Conservation (phyloP, 2,888 invertebrate genomes). For the Scaptomyza flava region DNA sequence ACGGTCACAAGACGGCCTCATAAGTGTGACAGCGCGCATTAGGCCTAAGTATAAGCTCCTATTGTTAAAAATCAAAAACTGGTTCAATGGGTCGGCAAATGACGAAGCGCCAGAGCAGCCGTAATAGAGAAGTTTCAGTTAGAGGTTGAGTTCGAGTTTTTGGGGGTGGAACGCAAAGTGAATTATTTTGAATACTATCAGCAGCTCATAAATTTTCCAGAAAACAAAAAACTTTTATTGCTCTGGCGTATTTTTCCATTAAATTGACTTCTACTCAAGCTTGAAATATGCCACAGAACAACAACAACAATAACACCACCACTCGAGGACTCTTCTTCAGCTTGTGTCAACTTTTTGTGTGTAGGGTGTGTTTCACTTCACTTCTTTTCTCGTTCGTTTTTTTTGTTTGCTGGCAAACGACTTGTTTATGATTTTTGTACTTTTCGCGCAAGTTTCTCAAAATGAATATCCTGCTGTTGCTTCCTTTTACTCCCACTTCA, state of each 20-base stretch:
- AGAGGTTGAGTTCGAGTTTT: slow-evolving; percentile 13
- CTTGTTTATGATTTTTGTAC: slow-evolving; percentile 75
- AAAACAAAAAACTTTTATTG: slow-evolving; percentile 68
- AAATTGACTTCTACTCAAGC: slow-evolving; percentile 83
- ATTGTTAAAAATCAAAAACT: slow-evolving; percentile 43
- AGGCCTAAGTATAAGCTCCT: slow-evolving; percentile 61
- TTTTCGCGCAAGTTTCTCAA: slow-evolving; percentile 59
- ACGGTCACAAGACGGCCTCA: slow-evolving; percentile 46
- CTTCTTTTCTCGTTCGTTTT: background rate
- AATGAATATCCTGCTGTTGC: slow-evolving; percentile 59
- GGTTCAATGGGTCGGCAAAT: slow-evolving; percentile 61
- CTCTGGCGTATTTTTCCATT: slow-evolving; percentile 82
- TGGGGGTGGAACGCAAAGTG: slow-evolving; percentile 33
- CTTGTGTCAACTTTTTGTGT: slow-evolving; percentile 66
- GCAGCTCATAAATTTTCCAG: slow-evolving; percentile 72
- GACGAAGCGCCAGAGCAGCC: slow-evolving; percentile 9
- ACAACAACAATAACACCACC: slow-evolving; percentile 12
- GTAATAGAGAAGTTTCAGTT: slow-evolving; percentile 13
- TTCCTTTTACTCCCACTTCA: slow-evolving; percentile 16
- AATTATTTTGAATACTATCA: slow-evolving; percentile 76
- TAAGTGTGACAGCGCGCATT: slow-evolving; percentile 64
- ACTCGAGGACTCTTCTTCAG: slow-evolving; percentile 38
- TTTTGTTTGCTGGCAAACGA: slow-evolving; percentile 35
- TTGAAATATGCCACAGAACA: slow-evolving; percentile 74
- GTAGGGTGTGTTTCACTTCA: slow-evolving; percentile 12